Conservation (phyloP, 1,140 invertebrate species). For the Rhagoletis zephyria region DNA sequence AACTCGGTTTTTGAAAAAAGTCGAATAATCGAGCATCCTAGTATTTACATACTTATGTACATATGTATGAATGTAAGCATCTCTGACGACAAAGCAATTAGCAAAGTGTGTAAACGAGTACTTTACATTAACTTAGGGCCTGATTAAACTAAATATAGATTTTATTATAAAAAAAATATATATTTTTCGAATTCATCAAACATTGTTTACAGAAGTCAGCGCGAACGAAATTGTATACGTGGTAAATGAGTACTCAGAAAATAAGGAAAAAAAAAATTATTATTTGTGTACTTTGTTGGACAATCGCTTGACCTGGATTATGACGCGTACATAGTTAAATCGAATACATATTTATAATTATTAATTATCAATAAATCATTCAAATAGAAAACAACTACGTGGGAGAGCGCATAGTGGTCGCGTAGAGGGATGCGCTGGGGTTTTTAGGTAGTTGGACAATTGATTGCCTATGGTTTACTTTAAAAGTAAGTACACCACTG, state of each 20-base stretch:
- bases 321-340: not conserved
- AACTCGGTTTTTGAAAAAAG: too few relatives aligned
- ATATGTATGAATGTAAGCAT: not conserved
- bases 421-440: too few relatives aligned
- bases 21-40: too few relatives aligned
- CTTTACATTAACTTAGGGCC: not conserved
- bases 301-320: conserved; percentile 1
- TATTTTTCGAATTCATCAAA: not conserved
- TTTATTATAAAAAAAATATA: not conserved
- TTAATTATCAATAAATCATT: too few relatives aligned
- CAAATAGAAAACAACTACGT: too few relatives aligned
- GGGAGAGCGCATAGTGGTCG: too few relatives aligned
- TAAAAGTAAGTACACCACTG: too few relatives aligned
- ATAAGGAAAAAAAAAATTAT: not conserved
- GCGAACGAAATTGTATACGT: not conserved
- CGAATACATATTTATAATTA: too few relatives aligned
- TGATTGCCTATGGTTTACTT: too few relatives aligned
- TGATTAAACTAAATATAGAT: not conserved
- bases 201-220: not conserved
- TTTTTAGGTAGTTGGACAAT: too few relatives aligned
- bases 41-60: too few relatives aligned
- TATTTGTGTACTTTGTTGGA: not conserved
- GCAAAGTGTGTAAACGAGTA: not conserved
- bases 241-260: not conserved
- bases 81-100: not conserved